Evolutionary conservation across 2,888 invertebrate genomes (phyloP).

Genomic region (Stratiomys singularior): DNA sequence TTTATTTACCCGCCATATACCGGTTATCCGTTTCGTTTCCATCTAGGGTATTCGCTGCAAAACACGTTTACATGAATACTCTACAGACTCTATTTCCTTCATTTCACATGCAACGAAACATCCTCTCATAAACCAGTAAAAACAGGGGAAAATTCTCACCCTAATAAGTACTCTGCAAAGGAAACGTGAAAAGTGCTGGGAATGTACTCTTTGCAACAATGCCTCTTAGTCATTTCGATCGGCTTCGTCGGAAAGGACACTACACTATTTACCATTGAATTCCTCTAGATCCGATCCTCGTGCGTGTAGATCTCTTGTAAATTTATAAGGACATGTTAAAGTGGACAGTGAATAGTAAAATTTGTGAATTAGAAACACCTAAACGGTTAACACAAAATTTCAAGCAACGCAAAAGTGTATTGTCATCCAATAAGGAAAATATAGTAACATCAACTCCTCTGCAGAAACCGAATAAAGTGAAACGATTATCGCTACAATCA

Average conservation of each 20-base stretch:
- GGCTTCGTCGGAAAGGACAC: background rate
- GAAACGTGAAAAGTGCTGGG: no score
- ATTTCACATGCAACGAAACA: no score
- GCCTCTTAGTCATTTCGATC: background rate
- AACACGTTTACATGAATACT: no score
- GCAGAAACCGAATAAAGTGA: slow-evolving; percentile 30
- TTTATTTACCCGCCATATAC: no score
- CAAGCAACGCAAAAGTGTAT: slow-evolving; percentile 56
- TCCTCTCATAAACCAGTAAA: no score
- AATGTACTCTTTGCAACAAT: no score
- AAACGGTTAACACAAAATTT: slow-evolving; percentile 7
- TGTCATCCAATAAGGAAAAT: slow-evolving; percentile 56
- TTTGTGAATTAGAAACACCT: slow-evolving; percentile 54
- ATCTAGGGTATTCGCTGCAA: no score
- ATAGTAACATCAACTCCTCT: slow-evolving; percentile 60
- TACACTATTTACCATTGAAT: background rate
- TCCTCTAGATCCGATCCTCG: background rate
- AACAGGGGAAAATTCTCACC: no score
- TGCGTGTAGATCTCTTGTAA: no score
- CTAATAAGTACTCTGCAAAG: no score
- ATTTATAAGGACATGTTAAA: slow-evolving; percentile 58
- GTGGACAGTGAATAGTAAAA: slow-evolving; percentile 61
- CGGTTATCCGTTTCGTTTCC: no score
- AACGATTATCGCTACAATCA: slow-evolving; percentile 55
- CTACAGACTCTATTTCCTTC: no score